Evolutionary conservation across 2,888 invertebrate genomes (phyloP).

Genomic region (Drosophila melanosoma): DNA sequence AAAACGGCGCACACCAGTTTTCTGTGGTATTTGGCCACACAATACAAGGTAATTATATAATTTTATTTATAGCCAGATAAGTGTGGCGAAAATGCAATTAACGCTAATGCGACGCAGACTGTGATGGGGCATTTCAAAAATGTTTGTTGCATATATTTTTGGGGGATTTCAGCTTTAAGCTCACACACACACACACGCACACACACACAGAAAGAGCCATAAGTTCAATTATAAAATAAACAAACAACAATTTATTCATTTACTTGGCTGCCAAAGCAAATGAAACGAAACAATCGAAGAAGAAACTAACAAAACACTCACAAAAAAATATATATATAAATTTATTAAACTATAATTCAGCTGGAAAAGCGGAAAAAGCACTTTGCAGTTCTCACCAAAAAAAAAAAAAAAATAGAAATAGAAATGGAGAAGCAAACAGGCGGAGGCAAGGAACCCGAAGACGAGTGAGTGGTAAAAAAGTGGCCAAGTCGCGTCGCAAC

Average conservation of each 20-base stretch:
- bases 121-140: constrained; percentile 5
- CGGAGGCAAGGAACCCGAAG: background rate
- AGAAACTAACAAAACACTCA: constrained; percentile 3
- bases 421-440: constrained; percentile 1
- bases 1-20: constrained; percentile 12
- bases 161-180: constrained; percentile 27
- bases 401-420: constrained; percentile 3
- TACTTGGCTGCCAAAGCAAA: constrained; percentile 26
- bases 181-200: background rate
- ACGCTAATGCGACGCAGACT: constrained; percentile 38
- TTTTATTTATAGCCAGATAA: constrained; percentile 81
- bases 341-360: constrained; percentile 80
- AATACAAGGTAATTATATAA: constrained; percentile 80
- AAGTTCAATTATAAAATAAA: constrained; percentile 55
- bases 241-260: constrained; percentile 60
- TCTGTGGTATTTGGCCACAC: constrained; percentile 53
- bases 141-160: constrained; percentile 16
- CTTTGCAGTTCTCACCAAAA: constrained; percentile 66
- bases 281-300: background rate
- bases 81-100: constrained; percentile 79
- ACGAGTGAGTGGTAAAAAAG: constrained; percentile 39
- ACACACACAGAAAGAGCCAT: constrained; percentile 28
- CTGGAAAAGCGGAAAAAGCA: constrained; percentile 65
- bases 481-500: constrained; percentile 49
- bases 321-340: constrained; percentile 65